Conservation (phyloP, 1,140 invertebrate species). For the Solenopsis fugax region DNA sequence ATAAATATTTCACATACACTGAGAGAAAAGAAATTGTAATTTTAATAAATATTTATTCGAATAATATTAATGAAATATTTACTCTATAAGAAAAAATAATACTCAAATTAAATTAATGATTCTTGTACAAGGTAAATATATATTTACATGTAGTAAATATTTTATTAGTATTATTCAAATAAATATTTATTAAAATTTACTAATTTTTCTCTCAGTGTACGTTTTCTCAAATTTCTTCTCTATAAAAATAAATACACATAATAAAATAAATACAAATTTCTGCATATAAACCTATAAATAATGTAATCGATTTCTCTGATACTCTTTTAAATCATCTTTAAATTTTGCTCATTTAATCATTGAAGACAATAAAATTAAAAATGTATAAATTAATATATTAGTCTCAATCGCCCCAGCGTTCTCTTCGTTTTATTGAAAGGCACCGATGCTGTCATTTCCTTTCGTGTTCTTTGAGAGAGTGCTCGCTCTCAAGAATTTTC, state of each 20-base stretch:
- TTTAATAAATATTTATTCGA: too few species aligned
- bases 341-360: neutral
- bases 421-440: neutral
- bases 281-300: neutral
- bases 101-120: too few species aligned
- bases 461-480: conserved; percentile 7
- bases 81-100: too few species aligned
- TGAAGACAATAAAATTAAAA: neutral
- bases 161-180: too few species aligned
- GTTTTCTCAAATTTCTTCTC: too few species aligned
- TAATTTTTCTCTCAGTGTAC: too few species aligned
- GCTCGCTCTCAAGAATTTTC: conserved; percentile 19
- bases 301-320: neutral
- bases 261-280: neutral
- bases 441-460: neutral
- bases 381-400: neutral
- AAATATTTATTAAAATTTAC: too few species aligned
- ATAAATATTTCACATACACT: neutral
- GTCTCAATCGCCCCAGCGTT: neutral
- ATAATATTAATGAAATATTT: too few species aligned
- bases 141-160: too few species aligned
- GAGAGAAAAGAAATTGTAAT: too few species aligned
- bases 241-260: too few species aligned
- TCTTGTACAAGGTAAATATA: too few species aligned
- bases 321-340: neutral